Evolutionary conservation across 92 coral and sea anemone species (phyloP), one percentile per base, ranked within the genome.

Genomic region (Zoanthus solanderi): DNA sequence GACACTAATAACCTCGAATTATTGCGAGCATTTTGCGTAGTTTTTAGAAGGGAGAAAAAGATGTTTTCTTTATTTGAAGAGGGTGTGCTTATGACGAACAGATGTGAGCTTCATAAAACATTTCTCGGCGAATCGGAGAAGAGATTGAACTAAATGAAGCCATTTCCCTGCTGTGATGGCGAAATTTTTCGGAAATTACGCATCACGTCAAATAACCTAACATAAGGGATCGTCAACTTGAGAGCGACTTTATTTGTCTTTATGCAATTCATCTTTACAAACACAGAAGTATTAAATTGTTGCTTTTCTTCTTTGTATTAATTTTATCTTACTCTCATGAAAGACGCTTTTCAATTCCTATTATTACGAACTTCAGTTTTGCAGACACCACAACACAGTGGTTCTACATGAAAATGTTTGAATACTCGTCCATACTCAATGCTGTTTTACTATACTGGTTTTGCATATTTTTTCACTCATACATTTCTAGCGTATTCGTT

Each of bases 51-150:
- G 31, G 12, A 71, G 44, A 23, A 63, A 46, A 44, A 18, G 46
- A 52, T 46, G 85, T 81, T 66, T 65, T 81, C 76, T 65, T 81
- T 81, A 66, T 81, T 66, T 66, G 29, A 17, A 81, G 75, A 81
- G 85, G 75, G 85, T 81, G 85, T 66, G 60, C 85, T 81, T 81
- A 81, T 81, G 85, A 61, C 75, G 6, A 81, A 75, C 85, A 81
- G 85, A 81, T 81, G 85, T 81, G 85, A 48, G 47, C 29, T 30
- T 66, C 47, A 28, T 75, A 63, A 14, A 79, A 57, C 71, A 14
- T 81, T 66, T 65, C 45, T 66, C 60, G 47, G 75, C 75, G 85
- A 69, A 66, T 81, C 7, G 85, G 75, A 67, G 85, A 52, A 18
- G 54, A 69, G 76, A 12, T 65, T 18, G 48, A 17, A 54, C 13